Base-by-base conservation (phyloP, 2,888 invertebrate genomes). In the Callosobruchus maculatus region DNA sequence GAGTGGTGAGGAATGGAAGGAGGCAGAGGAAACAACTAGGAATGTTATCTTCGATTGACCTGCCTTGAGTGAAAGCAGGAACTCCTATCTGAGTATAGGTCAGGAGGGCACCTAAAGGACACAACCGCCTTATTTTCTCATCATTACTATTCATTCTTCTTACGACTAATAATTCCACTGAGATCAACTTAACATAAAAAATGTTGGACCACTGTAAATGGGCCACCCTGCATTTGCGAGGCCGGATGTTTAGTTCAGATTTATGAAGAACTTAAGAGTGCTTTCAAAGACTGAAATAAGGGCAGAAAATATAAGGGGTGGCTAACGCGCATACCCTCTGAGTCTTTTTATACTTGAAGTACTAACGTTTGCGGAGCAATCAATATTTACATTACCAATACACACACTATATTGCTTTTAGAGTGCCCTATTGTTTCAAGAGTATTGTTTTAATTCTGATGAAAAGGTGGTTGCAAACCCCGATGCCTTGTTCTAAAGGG, bases 301-400 rank as follows among this genome's bases (percentile, higher is more conserved):
- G 22, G 22, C 21, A 68, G 68, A 21, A 68, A 68, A 68, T 68
- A 21, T 9, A 21, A 21, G 68, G 68, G 68, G 68, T 68, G 68
- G 78, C 78, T 75, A 76, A 76, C 72, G 76, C 74, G 74, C 74
- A 74, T 74, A 75, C 75, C 74, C 74, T 74, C 13, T 49, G 49
- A 76, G 70, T 70, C 77, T 75, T 71, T 75, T 78, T 77, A 76
- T 76, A 74, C 73, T 74, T 77, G 66, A 76, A 78, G 78, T 74
- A 76, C 75, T 74, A 76, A 73, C 76, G 76, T 78, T 80, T 78
- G 75, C 82, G 77, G 81, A 83, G 81, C 82, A 82, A 84, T 84
- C 83, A 84, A 84, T 84, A 84, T 84, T 84, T 84, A 81, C 83
- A 78, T 80, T 80, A 81, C 22, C 49, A 49, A 49, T 49, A 73